A percentile compares a stretch with the other conserved stretches of the same genome.
phyloP scores from a whole-genome alignment of 1,140 invertebrate genomes.

The Drosophila athabasca region DNA sequence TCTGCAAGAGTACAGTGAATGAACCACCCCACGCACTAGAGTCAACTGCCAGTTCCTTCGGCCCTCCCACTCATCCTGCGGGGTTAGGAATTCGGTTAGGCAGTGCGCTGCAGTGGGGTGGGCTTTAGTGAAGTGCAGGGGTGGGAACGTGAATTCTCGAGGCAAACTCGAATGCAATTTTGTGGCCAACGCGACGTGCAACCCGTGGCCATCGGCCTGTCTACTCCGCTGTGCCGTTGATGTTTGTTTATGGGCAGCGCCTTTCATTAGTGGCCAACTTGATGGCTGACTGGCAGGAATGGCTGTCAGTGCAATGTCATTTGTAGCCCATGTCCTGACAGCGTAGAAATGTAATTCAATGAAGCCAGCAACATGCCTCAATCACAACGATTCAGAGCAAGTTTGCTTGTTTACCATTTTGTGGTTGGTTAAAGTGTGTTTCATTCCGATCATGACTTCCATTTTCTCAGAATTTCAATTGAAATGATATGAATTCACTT shows the following conservation, averaged over 20 bases:
- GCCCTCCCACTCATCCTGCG: not conserved
- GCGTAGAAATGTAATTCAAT: conserved; percentile 25
- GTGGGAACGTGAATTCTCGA: conserved; percentile 23
- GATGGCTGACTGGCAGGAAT: conserved; percentile 38
- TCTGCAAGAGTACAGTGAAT: conserved; percentile 15
- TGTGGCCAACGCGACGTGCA: conserved; percentile 39
- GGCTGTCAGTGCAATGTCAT: conserved; percentile 47
- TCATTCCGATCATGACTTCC: not conserved
- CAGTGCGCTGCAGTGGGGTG: not conserved
- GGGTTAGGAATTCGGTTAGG: conserved; percentile 22
- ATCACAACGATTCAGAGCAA: too few relatives aligned
- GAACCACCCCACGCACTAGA: not conserved
- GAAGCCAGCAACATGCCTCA: conserved; percentile 1
- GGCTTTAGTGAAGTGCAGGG: conserved; percentile 6
- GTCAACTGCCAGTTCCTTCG: not conserved
- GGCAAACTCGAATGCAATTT: conserved; percentile 50
- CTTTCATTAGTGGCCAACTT: conserved; percentile 50
- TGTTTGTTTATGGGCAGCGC: conserved; percentile 54
- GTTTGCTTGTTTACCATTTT: not conserved
- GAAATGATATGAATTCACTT: not conserved
- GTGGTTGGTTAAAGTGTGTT: not conserved
- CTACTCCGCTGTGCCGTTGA: conserved; percentile 18
- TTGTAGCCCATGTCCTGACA: conserved; percentile 31
- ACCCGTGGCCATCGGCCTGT: not conserved
- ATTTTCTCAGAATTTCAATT: not conserved